Percentiles rank a stretch among this genome's conserved stretches.
These are phyloP conservation scores for Lemur catta DNA, from an alignment of 2,797 vertebrate species.

Conservation along the genomic window DNA sequence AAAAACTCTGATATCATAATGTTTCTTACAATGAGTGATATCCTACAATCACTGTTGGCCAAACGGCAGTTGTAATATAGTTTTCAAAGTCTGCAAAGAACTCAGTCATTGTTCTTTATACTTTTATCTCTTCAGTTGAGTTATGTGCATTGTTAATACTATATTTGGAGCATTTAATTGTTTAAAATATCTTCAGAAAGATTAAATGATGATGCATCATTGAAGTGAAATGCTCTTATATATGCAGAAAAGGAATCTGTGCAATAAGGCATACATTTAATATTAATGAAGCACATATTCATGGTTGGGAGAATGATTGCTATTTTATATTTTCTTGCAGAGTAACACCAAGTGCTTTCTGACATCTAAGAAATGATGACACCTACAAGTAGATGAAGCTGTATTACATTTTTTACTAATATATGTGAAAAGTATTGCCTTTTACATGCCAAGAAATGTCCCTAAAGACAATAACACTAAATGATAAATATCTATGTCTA, in stretches of 20 bases:
- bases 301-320: not conserved
- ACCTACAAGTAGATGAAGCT: not conserved
- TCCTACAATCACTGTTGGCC: not conserved
- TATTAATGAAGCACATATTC: conserved; percentile 25
- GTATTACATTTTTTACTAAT: not conserved
- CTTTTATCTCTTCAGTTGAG: conserved; percentile 14
- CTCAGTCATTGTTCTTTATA: not conserved
- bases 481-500: not conserved
- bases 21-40: not conserved
- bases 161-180: not conserved
- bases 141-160: conserved; percentile 3
- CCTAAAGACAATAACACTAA: not conserved
- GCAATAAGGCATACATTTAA: not conserved
- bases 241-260: conserved; percentile 13
- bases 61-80: not conserved
- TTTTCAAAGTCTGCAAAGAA: conserved; percentile 53
- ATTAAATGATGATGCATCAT: not conserved
- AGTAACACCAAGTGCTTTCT: conserved; percentile 15
- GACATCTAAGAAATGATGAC: not conserved
- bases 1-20: conserved; percentile 33
- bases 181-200: conserved; percentile 46
- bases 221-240: conserved; percentile 36
- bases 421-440: not conserved
- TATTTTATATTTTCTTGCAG: not conserved
- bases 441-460: conserved; percentile 10